Evolutionary conservation across 2,113 vertebrate genomes (phyloP), one percentile per base, ranked within the genome.

Genomic region (Spilogale gracilis): DNA sequence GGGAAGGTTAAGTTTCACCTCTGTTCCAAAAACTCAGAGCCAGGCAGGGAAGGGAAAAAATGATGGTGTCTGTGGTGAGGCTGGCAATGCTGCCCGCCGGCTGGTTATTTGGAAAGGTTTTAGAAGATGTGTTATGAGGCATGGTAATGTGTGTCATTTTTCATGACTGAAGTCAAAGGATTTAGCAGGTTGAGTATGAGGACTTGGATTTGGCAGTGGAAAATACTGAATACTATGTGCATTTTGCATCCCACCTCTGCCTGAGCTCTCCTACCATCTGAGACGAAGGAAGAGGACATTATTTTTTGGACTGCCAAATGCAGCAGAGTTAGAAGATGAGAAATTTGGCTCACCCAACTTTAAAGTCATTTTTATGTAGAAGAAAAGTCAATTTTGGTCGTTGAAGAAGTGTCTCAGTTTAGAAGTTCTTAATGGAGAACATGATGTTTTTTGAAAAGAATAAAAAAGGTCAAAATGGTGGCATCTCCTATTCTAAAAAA

Each of bases 21-120:
- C 73, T 82, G 81, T 94, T 93, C 96, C 95, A 93, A 97, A 97
- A 94, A 80, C 90, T 95, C 50, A 93, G 54, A 98, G 98, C 96
- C 98, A 99, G 98, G 98, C 90, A 98, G 97, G 60, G 95, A 98
- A 97, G 95, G 98, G 98, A 98, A 99, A 98, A 98, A 97, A 95
- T 97, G 98, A 98, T 95, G 97, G 91, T 93, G 20, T 82, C 91
- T 94, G 96, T 97, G 97, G 98, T n/a, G 90, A 97, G 96, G 88
- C 93, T 10, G 96, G 0, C 96, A 95, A 58, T 27, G 67, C n/a
- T 90, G 96, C 93, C 97, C 20, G 81, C 7, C 43, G 65, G 91
- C 97, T 90, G 94, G 94, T 98, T 97, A 16, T 96, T 98, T 97
- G 90, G 96, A 98, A 98, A 97, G 52, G 91, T 95, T 98, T 97